Evolutionary conservation across 1,140 invertebrate species (phyloP), one percentile per base, ranked within the genome.

Genomic region (Papilio polyxenes): DNA sequence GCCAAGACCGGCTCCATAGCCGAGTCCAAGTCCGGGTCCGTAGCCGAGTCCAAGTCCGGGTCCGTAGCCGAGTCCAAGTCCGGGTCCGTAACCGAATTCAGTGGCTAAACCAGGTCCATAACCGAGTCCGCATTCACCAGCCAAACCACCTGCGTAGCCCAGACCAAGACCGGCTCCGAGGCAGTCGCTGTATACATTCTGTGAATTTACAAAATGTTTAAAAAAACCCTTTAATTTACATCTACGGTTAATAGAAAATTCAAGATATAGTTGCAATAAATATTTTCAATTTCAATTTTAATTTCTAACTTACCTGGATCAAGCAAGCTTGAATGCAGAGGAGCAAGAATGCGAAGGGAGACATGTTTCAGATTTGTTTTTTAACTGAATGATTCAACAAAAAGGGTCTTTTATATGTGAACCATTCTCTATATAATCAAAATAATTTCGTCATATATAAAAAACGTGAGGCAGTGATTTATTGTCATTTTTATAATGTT

Each of bases 271-370:
- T 31, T 31, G 23, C 23, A 31, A 31, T 31, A 5, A 15, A 53
- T 15, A n/a, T 59, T 20, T 20, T 59, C 9, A 20, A n/a, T 20
- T 1, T n/a, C 8, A 4, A 9, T 20, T n/a, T 59, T 20, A 20
- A 59, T 20, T n/a, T 59, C n/a, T 20, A 75, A 81, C 23, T 84
- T 87, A 88, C 87, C 81, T 88, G 85, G 23, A 88, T 62, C 82
- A 88, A 81, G 84, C 82, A 84, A 81, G 83, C 87, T 84, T 86
- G 86, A 51, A 83, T 56, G 83, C 80, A 86, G 13, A 88, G 80
- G 9, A 85, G 31, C 8, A 87, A 15, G 44, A 87, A 59, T 17
- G 82, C 79, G 72, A 86, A 85, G 81, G 83, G 37, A 74, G 83
- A 82, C 86, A 86, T 87, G 69, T 82, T 85, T 77, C n/a, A 80